Evolutionary conservation across 2,113 vertebrate species (phyloP).

Genomic region (Abramis brama): DNA sequence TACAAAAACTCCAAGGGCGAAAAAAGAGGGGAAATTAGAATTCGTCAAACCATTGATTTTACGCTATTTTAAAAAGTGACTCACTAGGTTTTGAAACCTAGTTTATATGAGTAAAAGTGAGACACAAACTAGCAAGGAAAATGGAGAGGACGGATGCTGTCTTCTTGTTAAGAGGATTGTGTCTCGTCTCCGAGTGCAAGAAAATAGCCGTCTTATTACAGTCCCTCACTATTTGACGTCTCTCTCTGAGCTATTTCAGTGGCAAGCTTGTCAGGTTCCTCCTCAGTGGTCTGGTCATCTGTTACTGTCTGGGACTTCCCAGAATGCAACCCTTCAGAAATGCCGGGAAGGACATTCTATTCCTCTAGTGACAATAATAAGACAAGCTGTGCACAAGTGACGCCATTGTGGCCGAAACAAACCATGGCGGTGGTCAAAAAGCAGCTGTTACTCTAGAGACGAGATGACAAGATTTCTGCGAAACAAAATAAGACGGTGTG

Average conservation of each 20-base stretch:
- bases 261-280: background rate
- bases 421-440: background rate
- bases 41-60: background rate
- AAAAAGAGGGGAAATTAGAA: background rate
- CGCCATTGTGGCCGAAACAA: background rate
- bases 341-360: background rate
- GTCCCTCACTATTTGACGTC: background rate
- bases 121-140: background rate
- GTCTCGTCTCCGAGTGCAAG: background rate
- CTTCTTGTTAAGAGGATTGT: background rate
- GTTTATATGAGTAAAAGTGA: background rate
- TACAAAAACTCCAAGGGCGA: background rate
- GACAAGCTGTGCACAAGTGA: background rate
- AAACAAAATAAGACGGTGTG: background rate
- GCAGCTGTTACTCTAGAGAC: conserved; percentile 10
- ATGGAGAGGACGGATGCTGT: background rate
- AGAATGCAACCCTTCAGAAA: conserved; percentile 27
- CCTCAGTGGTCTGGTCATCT: conserved; percentile 8
- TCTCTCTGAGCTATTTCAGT: conserved; percentile 30
- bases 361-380: background rate
- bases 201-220: conserved; percentile 20
- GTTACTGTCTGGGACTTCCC: conserved; percentile 23
- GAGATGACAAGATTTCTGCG: background rate
- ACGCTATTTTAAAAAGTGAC: background rate
- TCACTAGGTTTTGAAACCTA: background rate